phyloP scores from a whole-genome alignment of 2,888 invertebrate species.

The Troglohyphantes excavatus region DNA sequence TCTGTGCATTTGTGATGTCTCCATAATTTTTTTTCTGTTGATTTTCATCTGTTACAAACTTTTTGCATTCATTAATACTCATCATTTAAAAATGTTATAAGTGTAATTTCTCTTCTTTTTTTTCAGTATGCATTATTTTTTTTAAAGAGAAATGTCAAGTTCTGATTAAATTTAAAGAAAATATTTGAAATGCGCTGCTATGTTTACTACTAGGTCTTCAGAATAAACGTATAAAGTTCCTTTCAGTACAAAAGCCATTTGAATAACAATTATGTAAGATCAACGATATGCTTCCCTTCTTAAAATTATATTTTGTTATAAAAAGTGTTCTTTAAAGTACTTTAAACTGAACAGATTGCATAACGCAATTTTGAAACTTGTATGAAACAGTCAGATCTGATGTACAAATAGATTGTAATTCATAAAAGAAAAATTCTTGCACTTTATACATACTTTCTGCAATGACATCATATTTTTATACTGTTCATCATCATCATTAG shows the following conservation, averaged over 20 bases:
- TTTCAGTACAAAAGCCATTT: conserved; percentile 74
- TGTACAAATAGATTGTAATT: conserved; percentile 76
- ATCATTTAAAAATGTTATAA: neutral
- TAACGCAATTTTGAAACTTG: conserved; percentile 60
- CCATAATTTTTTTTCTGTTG: conserved; percentile 14
- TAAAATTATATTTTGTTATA: conserved; percentile 77
- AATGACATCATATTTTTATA: conserved; percentile 79
- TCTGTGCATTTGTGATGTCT: conserved; percentile 35
- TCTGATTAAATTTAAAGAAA: conserved; percentile 3
- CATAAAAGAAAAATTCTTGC: conserved; percentile 71
- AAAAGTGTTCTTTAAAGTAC: conserved; percentile 53
- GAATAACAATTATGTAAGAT: conserved; percentile 59
- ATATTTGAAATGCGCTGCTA: neutral
- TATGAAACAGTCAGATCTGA: conserved; percentile 78
- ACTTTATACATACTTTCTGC: conserved; percentile 78
- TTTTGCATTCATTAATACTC: conserved; percentile 23
- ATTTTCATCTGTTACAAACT: conserved; percentile 10
- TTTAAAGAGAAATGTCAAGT: conserved; percentile 1
- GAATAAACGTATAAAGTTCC: conserved; percentile 56
- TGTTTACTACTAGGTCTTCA: conserved; percentile 31
- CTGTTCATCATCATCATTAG: conserved; percentile 78
- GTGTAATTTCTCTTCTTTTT: neutral
- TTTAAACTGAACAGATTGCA: conserved; percentile 30
- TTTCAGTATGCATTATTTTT: neutral
- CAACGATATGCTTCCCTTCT: conserved; percentile 65